Base-by-base conservation (phyloP, 2,797 vertebrate species). In the Varecia variegata region DNA sequence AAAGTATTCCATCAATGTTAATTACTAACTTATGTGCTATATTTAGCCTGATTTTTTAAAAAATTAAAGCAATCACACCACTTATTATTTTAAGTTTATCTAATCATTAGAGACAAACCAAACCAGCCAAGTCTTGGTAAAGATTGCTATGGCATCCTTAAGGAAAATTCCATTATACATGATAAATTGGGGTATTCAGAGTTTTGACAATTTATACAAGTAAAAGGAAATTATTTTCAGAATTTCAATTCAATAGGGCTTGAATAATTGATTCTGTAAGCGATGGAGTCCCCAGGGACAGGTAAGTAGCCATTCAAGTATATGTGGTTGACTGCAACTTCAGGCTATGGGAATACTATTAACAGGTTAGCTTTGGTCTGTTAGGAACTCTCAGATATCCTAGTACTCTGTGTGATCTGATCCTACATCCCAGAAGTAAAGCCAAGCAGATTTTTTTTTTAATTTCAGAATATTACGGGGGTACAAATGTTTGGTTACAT, bases 141-240 rank as follows among this genome's bases (percentile, higher is more conserved):
- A 87, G 65, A 83, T 54, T 91, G 70, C 52, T 83, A 15, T 71
- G 56, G 4, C 45, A 35, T 89, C 52, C 11, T 96, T 95, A 93
- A 94, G 81, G 70, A 92, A 93, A 95, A 86, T 90, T 89, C 56
- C 47, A 71, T 86, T 54, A 60, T 79, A 47, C 13, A 40, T 95
- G 67, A 91, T 86, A 95, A 90, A 94, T 83, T 79, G 50, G 23
- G 13, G 10, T 94, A 73, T 89, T 94, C 7, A 56, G 58, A 56
- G 13, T 96, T 87, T 96, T 95, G 52, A 94, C 62, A 95, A 20
- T 77, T 79, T 93, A 9, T 95, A 74, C 18, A 40, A 83, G 21
- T 88, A 83, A 88, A 92, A 70, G 50, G 77, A 95, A 93, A 47
- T 82, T 86, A 68, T 96, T 95, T 97, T 94, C 65, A 96, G 82